Percentiles rank a stretch among this genome's conserved stretches.
phyloP scores from a whole-genome alignment of 2,797 vertebrate genomes.

The Silurus aristotelis region DNA sequence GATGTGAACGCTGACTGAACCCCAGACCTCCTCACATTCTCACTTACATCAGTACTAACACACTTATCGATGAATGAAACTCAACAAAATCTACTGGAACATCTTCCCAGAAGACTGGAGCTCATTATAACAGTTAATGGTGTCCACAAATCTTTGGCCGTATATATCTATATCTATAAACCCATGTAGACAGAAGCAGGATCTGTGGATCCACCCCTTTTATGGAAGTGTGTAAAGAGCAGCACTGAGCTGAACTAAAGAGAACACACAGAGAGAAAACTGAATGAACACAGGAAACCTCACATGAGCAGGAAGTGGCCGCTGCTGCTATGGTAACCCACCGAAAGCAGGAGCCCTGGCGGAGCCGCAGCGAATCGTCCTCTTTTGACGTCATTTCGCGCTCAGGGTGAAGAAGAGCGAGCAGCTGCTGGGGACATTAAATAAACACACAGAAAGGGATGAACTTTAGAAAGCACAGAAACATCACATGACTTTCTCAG shows the following conservation, averaged over 20 bases:
- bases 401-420: conserved; percentile 62
- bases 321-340: conserved; percentile 80
- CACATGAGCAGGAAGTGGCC: conserved; percentile 79
- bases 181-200: conserved; percentile 67
- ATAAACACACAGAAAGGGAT: conserved; percentile 64
- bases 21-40: too few relatives aligned
- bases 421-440: conserved; percentile 66
- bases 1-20: too few relatives aligned
- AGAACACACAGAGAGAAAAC: conserved; percentile 63
- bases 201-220: conserved; percentile 72
- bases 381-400: conserved; percentile 80
- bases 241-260: conserved; percentile 66
- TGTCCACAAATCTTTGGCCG: too few relatives aligned
- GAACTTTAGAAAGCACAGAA: conserved; percentile 62
- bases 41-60: too few relatives aligned
- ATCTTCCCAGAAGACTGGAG: too few relatives aligned
- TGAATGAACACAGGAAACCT: conserved; percentile 85
- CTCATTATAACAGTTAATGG: too few relatives aligned
- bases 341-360: conserved; percentile 73
- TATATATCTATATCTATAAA: conserved; percentile 18
- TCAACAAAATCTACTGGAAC: too few relatives aligned
- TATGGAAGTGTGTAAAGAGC: conserved; percentile 78
- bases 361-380: conserved; percentile 63
- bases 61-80: too few relatives aligned
- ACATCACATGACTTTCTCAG: conserved; percentile 53